These are phyloP conservation scores for Rotaria magnacalcarata DNA, from an alignment of 2,888 invertebrate species.

Conservation along the genomic window DNA sequence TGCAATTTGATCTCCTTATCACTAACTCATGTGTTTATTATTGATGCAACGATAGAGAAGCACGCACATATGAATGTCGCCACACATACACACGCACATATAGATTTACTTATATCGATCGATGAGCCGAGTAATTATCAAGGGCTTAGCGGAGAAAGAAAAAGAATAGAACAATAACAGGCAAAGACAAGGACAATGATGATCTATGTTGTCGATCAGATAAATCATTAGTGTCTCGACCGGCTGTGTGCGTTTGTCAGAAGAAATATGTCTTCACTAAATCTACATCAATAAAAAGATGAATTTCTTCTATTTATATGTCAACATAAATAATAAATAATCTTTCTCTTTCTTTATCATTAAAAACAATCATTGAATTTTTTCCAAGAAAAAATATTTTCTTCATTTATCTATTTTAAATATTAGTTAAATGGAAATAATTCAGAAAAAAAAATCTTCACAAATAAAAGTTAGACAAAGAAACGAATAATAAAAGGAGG, in stretches of 20 bases:
- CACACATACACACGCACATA: background rate
- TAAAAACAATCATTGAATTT: too few relatives aligned
- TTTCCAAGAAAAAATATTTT: too few relatives aligned
- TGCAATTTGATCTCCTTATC: conserved; percentile 10
- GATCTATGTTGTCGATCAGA: background rate
- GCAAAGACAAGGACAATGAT: background rate
- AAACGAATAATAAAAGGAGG: too few relatives aligned
- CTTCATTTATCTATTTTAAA: too few relatives aligned
- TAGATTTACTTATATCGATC: background rate
- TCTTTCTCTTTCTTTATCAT: too few relatives aligned
- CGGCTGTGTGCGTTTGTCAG: background rate
- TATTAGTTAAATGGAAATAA: too few relatives aligned
- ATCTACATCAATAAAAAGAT: too few relatives aligned
- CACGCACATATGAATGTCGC: background rate
- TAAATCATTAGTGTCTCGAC: background rate
- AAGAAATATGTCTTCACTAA: too few relatives aligned
- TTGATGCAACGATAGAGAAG: background rate
- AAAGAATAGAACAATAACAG: background rate
- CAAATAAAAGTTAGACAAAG: too few relatives aligned
- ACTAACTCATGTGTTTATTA: conserved; percentile 8
- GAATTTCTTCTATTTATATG: too few relatives aligned
- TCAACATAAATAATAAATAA: too few relatives aligned
- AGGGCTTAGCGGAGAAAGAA: background rate
- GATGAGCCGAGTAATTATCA: background rate
- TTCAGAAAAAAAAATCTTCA: too few relatives aligned